These are phyloP conservation scores for Seriola dumerili DNA, from an alignment of 2,113 vertebrate genomes.

Conservation along the genomic window DNA sequence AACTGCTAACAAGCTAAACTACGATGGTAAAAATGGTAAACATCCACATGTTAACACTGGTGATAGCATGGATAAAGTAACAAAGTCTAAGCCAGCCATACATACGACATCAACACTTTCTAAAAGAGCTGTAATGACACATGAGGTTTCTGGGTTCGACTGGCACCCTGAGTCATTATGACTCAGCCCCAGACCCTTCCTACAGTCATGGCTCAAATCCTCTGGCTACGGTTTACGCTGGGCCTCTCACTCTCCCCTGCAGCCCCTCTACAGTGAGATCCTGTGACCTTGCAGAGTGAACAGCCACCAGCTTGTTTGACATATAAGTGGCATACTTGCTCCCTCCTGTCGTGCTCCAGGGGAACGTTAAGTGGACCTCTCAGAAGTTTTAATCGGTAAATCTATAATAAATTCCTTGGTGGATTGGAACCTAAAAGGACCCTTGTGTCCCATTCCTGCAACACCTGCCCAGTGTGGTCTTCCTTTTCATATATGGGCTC, in stretches of 20 bases:
- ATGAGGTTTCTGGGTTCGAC: slow-evolving; percentile 67
- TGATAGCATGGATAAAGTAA: slow-evolving; percentile 1
- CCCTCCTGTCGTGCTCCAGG: slow-evolving; percentile 45
- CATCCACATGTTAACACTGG: not conserved
- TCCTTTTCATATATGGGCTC: slow-evolving; percentile 59
- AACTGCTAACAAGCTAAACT: not conserved
- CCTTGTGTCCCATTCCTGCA: slow-evolving; percentile 54
- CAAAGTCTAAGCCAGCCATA: not conserved
- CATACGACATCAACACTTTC: slow-evolving; percentile 2
- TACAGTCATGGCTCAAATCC: slow-evolving; percentile 62
- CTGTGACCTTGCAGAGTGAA: slow-evolving; percentile 60
- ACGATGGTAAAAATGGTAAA: not conserved
- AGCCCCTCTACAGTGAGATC: slow-evolving; percentile 42
- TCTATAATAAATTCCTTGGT: slow-evolving; percentile 73
- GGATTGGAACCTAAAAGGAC: slow-evolving; percentile 64
- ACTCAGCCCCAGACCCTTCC: slow-evolving; percentile 60
- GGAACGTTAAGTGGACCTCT: slow-evolving; percentile 73
- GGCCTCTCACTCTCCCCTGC: slow-evolving; percentile 50
- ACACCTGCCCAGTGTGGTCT: slow-evolving; percentile 71
- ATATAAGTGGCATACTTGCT: slow-evolving; percentile 69
- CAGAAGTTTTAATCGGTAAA: slow-evolving; percentile 77
- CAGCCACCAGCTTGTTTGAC: slow-evolving; percentile 69
- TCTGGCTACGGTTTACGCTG: slow-evolving; percentile 46
- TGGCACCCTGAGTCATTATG: slow-evolving; percentile 58
- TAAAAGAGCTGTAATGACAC: slow-evolving; percentile 60